These are phyloP conservation scores for Phrynosoma blainvillii DNA, from an alignment of 2,113 vertebrate genomes.

Conservation along the genomic window DNA sequence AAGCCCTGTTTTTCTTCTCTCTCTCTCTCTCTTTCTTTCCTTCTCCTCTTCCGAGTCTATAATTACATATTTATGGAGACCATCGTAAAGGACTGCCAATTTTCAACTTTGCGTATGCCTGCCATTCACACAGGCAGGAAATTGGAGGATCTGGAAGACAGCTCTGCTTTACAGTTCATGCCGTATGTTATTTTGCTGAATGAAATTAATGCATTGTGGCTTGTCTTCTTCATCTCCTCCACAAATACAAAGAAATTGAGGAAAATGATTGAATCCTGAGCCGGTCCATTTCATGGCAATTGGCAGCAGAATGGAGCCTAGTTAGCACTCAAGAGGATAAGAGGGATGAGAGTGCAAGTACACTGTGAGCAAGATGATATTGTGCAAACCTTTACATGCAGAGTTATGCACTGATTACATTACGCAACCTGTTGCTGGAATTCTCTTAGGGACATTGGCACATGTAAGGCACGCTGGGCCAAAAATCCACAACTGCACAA, in stretches of 20 bases:
- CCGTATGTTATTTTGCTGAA: neutral
- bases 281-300: neutral
- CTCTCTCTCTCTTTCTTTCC: no score
- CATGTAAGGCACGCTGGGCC: no score
- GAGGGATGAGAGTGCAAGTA: neutral
- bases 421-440: no score
- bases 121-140: neutral
- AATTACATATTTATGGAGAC: slow-evolving; percentile 21
- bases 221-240: neutral
- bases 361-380: no score
- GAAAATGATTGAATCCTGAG: neutral
- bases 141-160: accelerated
- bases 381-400: no score
- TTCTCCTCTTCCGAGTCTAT: neutral
- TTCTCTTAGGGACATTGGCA: no score
- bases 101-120: neutral
- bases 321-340: neutral
- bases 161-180: neutral
- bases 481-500: no score
- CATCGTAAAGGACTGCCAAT: neutral
- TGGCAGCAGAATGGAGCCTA: no score
- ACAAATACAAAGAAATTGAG: neutral
- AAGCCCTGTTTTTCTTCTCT: neutral
- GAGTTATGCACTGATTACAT: no score
- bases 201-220: neutral